These are phyloP conservation scores for Perizoma flavofasciatum DNA, from an alignment of 2,888 invertebrate species.

Conservation along the genomic window DNA sequence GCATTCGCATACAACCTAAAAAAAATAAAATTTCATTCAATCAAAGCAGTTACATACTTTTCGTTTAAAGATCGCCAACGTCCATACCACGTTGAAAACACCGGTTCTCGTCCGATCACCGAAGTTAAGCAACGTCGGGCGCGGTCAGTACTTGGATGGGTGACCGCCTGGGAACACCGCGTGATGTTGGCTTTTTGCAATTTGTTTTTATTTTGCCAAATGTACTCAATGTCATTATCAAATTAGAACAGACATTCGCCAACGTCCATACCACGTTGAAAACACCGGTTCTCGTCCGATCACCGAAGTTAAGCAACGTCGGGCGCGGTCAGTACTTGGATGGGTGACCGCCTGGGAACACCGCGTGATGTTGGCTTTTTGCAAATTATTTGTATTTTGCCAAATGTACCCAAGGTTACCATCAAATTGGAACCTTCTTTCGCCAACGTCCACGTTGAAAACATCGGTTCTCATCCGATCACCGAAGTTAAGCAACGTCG, in stretches of 20 bases:
- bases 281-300: constrained; percentile 72
- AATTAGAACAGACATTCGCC: neutral
- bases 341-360: constrained; percentile 69
- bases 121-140: constrained; percentile 77
- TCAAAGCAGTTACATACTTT: neutral
- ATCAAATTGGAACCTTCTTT: too few relatives aligned
- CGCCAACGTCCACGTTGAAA: too few relatives aligned
- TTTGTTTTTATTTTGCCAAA: neutral
- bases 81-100: constrained; percentile 34
- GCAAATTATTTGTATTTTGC: too few relatives aligned
- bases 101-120: constrained; percentile 77
- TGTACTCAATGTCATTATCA: too few relatives aligned
- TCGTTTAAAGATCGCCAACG: constrained; percentile 54
- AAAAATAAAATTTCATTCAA: neutral
- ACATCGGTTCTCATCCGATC: constrained; percentile 47
- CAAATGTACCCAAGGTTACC: too few relatives aligned
- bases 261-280: constrained; percentile 39
- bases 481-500: constrained; percentile 77
- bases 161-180: constrained; percentile 69
- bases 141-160: constrained; percentile 65
- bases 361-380: constrained; percentile 62
- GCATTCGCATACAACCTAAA: constrained; percentile 91
- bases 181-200: constrained; percentile 58
- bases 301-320: constrained; percentile 77
- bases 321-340: constrained; percentile 71